Conservation (phyloP, 2,888 invertebrate genomes). For the Tholera decimalis region DNA sequence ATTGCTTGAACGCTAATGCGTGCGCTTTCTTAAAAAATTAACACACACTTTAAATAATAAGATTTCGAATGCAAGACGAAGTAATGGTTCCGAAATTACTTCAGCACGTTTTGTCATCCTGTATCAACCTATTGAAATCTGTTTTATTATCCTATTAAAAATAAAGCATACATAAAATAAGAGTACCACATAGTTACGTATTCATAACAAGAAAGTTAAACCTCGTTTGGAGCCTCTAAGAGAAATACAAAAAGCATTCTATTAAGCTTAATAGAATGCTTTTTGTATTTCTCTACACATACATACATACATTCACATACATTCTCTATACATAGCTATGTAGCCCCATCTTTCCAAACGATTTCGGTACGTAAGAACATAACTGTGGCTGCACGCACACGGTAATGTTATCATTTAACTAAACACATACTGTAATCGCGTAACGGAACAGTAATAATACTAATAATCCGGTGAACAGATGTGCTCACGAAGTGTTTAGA, state of each 20-base stretch:
- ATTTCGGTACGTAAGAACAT: constrained; percentile 10
- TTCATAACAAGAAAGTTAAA: neutral
- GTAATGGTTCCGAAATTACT: neutral
- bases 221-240: constrained; percentile 4
- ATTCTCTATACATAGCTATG: too few species aligned
- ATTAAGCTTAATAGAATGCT: neutral
- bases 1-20: constrained; percentile 3
- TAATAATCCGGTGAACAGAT: constrained; percentile 54
- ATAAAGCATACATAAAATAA: neutral
- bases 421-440: constrained; percentile 49
- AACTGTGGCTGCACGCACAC: constrained; percentile 12
- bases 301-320: too few species aligned
- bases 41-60: constrained; percentile 7
- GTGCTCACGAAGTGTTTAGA: constrained; percentile 56
- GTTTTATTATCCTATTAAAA: neutral
- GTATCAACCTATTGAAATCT: neutral
- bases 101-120: constrained; percentile 12
- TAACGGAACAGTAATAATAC: constrained; percentile 50
- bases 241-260: constrained; percentile 11
- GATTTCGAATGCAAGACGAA: constrained; percentile 3
- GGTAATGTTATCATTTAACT: constrained; percentile 52
- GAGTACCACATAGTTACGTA: neutral
- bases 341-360: constrained; percentile 2
- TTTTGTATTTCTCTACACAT: constrained; percentile 20
- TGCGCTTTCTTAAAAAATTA: constrained; percentile 15